Percentiles rank a stretch among this genome's conserved stretches.
phyloP scores from a whole-genome alignment of 2,888 invertebrate species.

The Branchinecta sandiegonensis region DNA sequence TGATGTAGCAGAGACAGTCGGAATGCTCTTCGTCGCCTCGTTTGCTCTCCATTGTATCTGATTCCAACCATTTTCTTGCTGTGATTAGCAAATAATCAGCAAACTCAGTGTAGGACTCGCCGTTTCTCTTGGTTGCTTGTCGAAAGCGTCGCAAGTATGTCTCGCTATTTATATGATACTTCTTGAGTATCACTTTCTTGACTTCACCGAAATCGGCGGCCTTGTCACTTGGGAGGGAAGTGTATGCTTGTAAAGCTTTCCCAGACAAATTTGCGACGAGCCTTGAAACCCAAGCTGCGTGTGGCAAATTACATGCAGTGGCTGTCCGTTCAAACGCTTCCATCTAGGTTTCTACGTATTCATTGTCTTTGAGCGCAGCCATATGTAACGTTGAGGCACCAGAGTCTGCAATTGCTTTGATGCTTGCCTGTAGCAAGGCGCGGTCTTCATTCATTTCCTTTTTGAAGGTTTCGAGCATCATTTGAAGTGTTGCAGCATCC shows the following conservation, averaged over 20 bases:
- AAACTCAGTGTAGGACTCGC: conserved; percentile 7
- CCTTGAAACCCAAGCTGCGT: too few species aligned
- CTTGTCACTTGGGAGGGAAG: too few species aligned
- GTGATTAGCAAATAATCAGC: not conserved
- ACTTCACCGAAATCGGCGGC: too few species aligned
- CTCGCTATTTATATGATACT: too few species aligned
- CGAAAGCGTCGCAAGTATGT: not conserved
- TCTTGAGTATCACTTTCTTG: too few species aligned
- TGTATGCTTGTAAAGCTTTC: too few species aligned
- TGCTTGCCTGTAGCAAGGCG: not conserved
- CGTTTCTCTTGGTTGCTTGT: not conserved
- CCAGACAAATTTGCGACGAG: too few species aligned
- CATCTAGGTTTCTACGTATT: not conserved
- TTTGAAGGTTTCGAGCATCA: not conserved
- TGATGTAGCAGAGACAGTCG: not conserved
- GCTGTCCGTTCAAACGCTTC: too few species aligned
- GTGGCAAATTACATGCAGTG: too few species aligned
- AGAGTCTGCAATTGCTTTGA: not conserved
- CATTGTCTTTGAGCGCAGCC: not conserved
- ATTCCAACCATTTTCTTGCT: not conserved
- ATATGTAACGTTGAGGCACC: not conserved
- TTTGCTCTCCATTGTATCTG: not conserved
- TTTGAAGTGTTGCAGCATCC: too few species aligned
- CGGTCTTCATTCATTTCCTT: conserved; percentile 4
- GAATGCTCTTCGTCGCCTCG: not conserved